These are phyloP conservation scores for Seladonia tumulorum DNA, from an alignment of 2,888 invertebrate species.

Conservation along the genomic window DNA sequence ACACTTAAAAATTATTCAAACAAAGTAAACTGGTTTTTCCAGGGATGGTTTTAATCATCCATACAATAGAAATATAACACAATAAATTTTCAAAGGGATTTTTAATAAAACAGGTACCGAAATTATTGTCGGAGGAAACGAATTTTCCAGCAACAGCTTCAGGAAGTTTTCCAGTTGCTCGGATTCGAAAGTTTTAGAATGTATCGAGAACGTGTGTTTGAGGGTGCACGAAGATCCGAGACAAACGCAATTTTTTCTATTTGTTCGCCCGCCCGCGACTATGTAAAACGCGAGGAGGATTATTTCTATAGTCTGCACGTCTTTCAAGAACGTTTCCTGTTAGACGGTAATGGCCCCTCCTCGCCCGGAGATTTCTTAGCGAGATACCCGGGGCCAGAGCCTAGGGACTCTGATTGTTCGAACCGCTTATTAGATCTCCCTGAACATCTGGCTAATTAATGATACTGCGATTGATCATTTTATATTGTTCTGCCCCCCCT, in stretches of 20 bases:
- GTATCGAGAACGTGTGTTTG: not conserved
- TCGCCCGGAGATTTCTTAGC: constrained; percentile 35
- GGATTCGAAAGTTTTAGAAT: not conserved
- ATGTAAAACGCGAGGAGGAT: constrained; percentile 56
- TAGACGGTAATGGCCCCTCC: constrained; percentile 40
- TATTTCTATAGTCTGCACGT: constrained; percentile 52
- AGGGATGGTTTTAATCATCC: too few relatives aligned
- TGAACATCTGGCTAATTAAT: constrained; percentile 48
- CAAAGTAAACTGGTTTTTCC: too few relatives aligned
- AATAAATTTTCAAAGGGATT: too few relatives aligned
- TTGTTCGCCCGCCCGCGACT: constrained; percentile 16
- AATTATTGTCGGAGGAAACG: not conserved
- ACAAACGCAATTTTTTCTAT: not conserved
- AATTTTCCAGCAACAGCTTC: not conserved
- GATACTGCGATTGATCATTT: constrained; percentile 48
- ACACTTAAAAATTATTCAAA: too few relatives aligned
- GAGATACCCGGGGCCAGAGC: constrained; percentile 22
- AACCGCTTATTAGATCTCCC: constrained; percentile 51
- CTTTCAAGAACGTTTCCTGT: constrained; percentile 63
- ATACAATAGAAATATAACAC: too few relatives aligned
- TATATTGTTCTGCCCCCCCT: constrained; percentile 18
- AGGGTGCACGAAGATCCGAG: not conserved
- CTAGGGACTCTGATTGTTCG: constrained; percentile 40
- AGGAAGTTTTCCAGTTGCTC: not conserved
- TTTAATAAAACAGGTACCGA: not conserved